Evolutionary conservation across 2,113 vertebrate species (phyloP).

Genomic region (Chaetodon trifascialis): DNA sequence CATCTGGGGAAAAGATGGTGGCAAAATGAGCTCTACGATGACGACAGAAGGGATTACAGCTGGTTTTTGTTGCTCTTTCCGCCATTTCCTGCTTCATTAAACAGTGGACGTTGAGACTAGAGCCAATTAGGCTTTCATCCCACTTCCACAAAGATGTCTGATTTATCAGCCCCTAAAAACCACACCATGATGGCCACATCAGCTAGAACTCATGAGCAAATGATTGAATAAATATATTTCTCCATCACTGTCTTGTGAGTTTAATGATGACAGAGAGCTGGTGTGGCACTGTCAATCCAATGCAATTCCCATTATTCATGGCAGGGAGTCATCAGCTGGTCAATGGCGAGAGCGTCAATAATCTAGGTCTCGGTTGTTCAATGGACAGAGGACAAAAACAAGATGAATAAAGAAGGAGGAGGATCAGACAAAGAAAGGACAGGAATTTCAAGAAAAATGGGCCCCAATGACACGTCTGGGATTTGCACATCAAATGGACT

Average conservation of each 20-base stretch:
- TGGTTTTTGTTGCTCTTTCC: not conserved
- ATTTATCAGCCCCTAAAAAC: conserved; percentile 72
- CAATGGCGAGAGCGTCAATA: conserved; percentile 44
- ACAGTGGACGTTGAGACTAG: conserved; percentile 25
- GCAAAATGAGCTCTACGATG: not conserved
- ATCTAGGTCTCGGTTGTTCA: conserved; percentile 35
- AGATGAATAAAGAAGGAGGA: conserved; percentile 41
- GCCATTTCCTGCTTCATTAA: conserved; percentile 29
- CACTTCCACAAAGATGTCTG: conserved; percentile 19
- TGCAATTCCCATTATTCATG: conserved; percentile 50
- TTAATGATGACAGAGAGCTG: conserved; percentile 65
- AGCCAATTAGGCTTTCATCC: conserved; percentile 62
- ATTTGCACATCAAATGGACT: conserved; percentile 22
- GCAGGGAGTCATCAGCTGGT: conserved; percentile 60
- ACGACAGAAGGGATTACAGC: not conserved
- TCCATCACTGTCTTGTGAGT: conserved; percentile 53
- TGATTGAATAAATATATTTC: conserved; percentile 68
- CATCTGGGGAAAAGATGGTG: too few relatives aligned
- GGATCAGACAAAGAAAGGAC: conserved; percentile 19
- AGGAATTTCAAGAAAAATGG: conserved; percentile 31
- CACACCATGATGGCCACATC: conserved; percentile 42
- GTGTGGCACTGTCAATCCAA: conserved; percentile 48
- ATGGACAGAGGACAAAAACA: conserved; percentile 30
- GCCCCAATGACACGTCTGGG: conserved; percentile 11
- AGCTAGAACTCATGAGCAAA: conserved; percentile 54